A percentile compares a stretch with the other conserved stretches of the same genome.
phyloP scores from a whole-genome alignment of 2,888 invertebrate genomes.

The Eilema griseolum region DNA sequence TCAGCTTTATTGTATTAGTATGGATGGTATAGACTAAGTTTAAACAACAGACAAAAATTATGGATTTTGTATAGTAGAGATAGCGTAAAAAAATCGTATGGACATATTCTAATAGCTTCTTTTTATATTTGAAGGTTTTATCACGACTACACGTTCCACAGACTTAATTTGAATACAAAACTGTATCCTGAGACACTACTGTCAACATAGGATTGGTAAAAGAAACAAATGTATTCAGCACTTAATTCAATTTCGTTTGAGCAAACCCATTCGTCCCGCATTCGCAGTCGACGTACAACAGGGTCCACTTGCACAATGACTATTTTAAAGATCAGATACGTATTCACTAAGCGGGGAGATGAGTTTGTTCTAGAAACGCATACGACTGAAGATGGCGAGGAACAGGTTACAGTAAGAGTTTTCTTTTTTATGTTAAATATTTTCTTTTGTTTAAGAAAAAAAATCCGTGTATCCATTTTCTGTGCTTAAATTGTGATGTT shows the following conservation, averaged over 20 bases:
- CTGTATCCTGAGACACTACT: conserved; percentile 8
- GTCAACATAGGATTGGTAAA: conserved; percentile 57
- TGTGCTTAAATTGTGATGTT: background rate
- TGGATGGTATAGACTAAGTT: no score
- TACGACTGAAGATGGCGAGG: background rate
- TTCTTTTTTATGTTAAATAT: background rate
- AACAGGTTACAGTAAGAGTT: conserved; percentile 7
- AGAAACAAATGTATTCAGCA: conserved; percentile 29
- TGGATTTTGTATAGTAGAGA: background rate
- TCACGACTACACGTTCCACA: background rate
- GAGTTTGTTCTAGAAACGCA: conserved; percentile 16
- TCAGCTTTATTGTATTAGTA: no score
- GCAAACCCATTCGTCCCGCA: conserved; percentile 17
- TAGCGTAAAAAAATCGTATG: background rate
- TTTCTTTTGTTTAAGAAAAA: background rate
- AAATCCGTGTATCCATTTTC: background rate
- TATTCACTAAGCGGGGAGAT: conserved; percentile 17
- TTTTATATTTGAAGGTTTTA: background rate
- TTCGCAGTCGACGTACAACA: conserved; percentile 1
- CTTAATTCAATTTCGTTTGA: conserved; percentile 25
- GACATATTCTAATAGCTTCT: background rate
- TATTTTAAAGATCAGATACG: conserved; percentile 22
- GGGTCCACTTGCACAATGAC: conserved; percentile 10
- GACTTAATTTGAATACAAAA: conserved; percentile 21
- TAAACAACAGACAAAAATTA: background rate